Percentiles rank a stretch among this genome's conserved stretches.
Conservation (phyloP, 1,140 invertebrate species). For the Aculops lycopersici region DNA sequence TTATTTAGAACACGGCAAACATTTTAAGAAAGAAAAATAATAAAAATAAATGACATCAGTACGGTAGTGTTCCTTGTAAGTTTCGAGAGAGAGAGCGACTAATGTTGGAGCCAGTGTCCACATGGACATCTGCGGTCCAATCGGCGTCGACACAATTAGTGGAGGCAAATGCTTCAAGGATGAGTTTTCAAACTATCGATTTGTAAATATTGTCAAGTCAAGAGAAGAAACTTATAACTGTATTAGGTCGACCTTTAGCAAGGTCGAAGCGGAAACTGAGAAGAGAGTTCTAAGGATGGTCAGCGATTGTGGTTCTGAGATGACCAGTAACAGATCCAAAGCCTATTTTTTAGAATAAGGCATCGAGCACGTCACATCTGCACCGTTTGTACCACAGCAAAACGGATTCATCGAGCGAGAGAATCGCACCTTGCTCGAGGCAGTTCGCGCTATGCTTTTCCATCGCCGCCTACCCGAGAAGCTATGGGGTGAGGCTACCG, state of each 20-base stretch:
- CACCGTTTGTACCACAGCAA: slow-evolving; percentile 5
- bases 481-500: neutral
- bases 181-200: too few species aligned
- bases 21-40: too few species aligned
- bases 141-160: too few species aligned
- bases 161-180: too few species aligned
- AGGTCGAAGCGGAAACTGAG: neutral
- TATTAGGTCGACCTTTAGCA: neutral
- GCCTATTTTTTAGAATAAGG: neutral
- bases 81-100: neutral
- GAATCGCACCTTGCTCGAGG: slow-evolving; percentile 3
- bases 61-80: too few species aligned
- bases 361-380: slow-evolving; percentile 4
- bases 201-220: too few species aligned
- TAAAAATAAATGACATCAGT: too few species aligned
- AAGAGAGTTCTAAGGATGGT: neutral
- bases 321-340: slow-evolving; percentile 3
- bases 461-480: neutral
- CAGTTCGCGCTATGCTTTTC: neutral
- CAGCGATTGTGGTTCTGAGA: slow-evolving; percentile 7
- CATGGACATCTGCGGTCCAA: too few species aligned
- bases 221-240: neutral
- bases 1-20: too few species aligned
- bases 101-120: too few species aligned
- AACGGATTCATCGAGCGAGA: slow-evolving; percentile 3